phyloP scores from a whole-genome alignment of 2,113 vertebrate genomes.

The Brachypodius melanocephalos region DNA sequence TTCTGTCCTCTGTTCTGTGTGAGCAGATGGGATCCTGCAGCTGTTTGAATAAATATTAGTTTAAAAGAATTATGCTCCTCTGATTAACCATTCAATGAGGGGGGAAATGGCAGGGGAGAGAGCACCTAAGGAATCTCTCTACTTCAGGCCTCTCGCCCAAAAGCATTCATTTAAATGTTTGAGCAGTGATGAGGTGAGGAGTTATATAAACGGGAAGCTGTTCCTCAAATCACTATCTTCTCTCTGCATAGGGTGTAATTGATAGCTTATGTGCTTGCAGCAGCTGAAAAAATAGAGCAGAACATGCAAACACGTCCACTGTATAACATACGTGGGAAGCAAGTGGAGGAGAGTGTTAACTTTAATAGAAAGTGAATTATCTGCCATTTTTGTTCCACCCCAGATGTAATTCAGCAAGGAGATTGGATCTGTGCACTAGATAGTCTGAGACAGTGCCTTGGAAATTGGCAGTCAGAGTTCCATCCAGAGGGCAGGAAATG shows the following conservation, averaged over 20 bases:
- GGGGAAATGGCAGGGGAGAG: neutral
- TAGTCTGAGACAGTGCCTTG: neutral
- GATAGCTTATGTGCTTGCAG: conserved; percentile 54
- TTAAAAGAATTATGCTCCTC: conserved; percentile 67
- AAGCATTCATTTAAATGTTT: conserved; percentile 50
- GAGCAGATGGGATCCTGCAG: conserved; percentile 46
- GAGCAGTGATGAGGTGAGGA: conserved; percentile 30
- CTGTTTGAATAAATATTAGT: conserved; percentile 58
- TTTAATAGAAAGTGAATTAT: conserved; percentile 46
- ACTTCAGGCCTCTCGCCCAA: conserved; percentile 37
- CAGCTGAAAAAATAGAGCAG: conserved; percentile 79
- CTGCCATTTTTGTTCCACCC: conserved; percentile 36
- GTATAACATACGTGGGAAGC: conserved; percentile 46
- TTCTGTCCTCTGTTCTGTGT: neutral
- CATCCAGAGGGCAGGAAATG: neutral
- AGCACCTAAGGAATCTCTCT: neutral
- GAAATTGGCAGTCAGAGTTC: conserved; percentile 23
- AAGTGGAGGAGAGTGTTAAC: conserved; percentile 42
- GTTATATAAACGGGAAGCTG: conserved; percentile 18
- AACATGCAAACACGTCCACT: conserved; percentile 15
- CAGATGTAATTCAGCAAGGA: conserved; percentile 50
- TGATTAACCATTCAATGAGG: conserved; percentile 60
- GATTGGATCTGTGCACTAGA: conserved; percentile 21
- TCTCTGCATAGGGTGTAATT: conserved; percentile 51
- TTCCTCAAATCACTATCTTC: conserved; percentile 51